Evolutionary conservation across 2,113 vertebrate genomes (phyloP).

Genomic region (Pipra filicauda): DNA sequence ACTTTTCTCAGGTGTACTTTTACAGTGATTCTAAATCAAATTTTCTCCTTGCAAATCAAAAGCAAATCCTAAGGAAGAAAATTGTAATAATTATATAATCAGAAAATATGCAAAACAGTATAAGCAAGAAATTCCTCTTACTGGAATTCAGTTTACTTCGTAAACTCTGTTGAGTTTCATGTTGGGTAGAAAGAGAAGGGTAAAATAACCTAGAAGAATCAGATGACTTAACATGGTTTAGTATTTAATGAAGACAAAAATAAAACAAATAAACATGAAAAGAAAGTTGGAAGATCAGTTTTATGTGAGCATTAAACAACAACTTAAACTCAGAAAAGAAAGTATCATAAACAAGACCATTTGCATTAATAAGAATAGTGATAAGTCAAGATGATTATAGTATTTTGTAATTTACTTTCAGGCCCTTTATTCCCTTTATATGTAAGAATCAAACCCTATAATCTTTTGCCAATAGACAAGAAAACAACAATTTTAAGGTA

Average conservation of each 20-base stretch:
- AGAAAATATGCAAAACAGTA: not conserved
- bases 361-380: not conserved
- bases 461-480: not conserved
- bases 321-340: not conserved
- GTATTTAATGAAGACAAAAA: not conserved
- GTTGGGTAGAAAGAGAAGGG: not conserved
- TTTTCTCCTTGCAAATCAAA: not conserved
- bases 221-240: not conserved
- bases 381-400: constrained; percentile 1
- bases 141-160: not conserved
- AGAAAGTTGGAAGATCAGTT: not conserved
- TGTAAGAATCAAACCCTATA: not conserved
- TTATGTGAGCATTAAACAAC: not conserved
- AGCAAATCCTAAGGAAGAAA: not conserved
- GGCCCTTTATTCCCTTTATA: not conserved
- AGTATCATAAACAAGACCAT: not conserved
- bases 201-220: not conserved
- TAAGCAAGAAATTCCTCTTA: not conserved
- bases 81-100: not conserved
- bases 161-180: not conserved
- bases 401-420: constrained; percentile 16
- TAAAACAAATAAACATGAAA: not conserved
- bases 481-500: constrained; percentile 5
- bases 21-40: not conserved
- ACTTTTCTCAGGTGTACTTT: not conserved